A percentile compares a stretch with the other conserved stretches of the same genome.
phyloP scores from a whole-genome alignment of 2,888 invertebrate species.

The Frankliniella intonsa region DNA sequence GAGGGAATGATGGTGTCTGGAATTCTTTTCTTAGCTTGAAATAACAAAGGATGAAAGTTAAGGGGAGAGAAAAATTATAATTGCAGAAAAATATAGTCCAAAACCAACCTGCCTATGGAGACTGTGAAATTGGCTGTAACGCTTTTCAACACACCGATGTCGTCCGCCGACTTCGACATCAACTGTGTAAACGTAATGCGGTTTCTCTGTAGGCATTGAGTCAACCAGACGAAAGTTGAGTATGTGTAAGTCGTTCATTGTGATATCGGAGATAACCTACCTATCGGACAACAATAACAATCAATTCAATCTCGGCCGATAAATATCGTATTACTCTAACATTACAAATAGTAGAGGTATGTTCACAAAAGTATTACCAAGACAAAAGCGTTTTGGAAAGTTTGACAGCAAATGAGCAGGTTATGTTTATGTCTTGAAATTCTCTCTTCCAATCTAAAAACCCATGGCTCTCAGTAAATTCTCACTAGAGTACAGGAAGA shows the following conservation, averaged over 20 bases:
- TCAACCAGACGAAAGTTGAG: not conserved
- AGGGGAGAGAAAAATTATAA: too few relatives aligned
- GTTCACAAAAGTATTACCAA: not conserved
- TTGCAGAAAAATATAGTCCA: not conserved
- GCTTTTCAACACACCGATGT: constrained; percentile 49
- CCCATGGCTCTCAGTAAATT: too few relatives aligned
- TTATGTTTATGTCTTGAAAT: not conserved
- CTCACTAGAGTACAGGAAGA: too few relatives aligned
- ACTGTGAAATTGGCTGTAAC: constrained; percentile 56
- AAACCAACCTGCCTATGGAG: constrained; percentile 52
- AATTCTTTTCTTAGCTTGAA: constrained; percentile 51
- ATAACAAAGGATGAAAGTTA: constrained; percentile 31
- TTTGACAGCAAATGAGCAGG: not conserved
- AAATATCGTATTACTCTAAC: not conserved
- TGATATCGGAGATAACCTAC: not conserved
- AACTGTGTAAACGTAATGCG: constrained; percentile 50
- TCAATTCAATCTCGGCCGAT: too few relatives aligned
- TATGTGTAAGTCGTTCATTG: not conserved
- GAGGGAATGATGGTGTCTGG: constrained; percentile 54
- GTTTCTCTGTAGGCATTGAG: constrained; percentile 39
- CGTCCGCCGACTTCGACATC: constrained; percentile 46
- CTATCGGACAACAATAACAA: too few relatives aligned
- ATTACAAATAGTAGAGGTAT: not conserved
- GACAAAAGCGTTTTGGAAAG: not conserved
- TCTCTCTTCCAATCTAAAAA: too few relatives aligned